Conservation (phyloP, 2,797 vertebrate species). For the Hylomyscus alleni region DNA sequence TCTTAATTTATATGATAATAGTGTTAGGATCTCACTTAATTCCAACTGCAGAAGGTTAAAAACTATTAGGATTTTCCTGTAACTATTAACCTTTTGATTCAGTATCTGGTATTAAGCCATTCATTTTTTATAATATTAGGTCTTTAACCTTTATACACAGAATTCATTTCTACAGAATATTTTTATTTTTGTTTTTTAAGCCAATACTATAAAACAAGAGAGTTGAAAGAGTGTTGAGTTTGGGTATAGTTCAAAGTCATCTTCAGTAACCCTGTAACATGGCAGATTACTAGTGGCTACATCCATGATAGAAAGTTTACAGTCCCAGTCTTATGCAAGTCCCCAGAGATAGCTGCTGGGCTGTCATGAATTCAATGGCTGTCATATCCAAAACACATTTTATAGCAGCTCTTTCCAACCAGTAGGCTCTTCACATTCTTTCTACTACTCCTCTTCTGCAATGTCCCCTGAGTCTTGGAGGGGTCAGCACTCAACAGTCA, state of each 20-base stretch:
- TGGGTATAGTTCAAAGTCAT: neutral
- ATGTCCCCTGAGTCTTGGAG: neutral
- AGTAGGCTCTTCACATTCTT: neutral
- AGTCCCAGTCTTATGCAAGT: neutral
- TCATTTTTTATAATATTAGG: conserved; percentile 50
- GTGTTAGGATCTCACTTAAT: neutral
- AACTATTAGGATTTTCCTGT: conserved; percentile 32
- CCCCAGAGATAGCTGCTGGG: neutral
- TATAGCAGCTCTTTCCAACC: neutral
- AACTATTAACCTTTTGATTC: conserved; percentile 7
- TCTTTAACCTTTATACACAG: conserved; percentile 38
- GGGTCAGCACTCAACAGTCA: neutral
- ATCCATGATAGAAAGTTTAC: neutral
- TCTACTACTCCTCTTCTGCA: neutral
- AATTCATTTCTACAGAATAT: conserved; percentile 42
- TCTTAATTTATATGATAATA: conserved; percentile 26
- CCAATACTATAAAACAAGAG: neutral
- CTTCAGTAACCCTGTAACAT: neutral
- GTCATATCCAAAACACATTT: neutral
- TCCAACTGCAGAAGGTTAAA: conserved; percentile 19
- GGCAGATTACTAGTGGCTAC: neutral
- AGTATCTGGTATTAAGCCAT: neutral
- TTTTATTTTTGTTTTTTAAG: conserved; percentile 34
- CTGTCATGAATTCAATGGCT: neutral
- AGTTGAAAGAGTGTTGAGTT: neutral